These are phyloP conservation scores for Nomia melanderi DNA, from an alignment of 1,140 invertebrate genomes.

Conservation along the genomic window DNA sequence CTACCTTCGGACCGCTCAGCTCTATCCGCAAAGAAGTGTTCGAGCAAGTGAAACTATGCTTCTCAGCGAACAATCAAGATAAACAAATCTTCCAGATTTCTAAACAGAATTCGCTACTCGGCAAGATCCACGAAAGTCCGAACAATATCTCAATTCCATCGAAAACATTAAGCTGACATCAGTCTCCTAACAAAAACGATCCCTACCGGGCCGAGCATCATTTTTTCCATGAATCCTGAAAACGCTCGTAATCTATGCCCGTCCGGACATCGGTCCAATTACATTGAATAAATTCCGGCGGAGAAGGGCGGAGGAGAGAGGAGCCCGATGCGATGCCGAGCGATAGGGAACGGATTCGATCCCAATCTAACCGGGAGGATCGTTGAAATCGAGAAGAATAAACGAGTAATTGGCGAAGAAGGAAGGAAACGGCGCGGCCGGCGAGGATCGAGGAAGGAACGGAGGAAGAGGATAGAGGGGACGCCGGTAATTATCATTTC, in stretches of 20 bases:
- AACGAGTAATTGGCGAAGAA: constrained; percentile 31
- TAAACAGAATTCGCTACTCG: too few species aligned
- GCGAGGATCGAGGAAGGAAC: background rate
- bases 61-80: too few species aligned
- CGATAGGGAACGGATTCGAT: constrained; percentile 4
- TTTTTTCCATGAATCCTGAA: background rate
- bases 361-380: constrained; percentile 10
- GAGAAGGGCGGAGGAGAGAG: background rate
- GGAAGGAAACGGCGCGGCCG: constrained; percentile 19
- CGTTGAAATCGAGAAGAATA: constrained; percentile 10
- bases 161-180: too few species aligned
- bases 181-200: too few species aligned
- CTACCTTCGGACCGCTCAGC: too few species aligned
- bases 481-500: constrained; percentile 73
- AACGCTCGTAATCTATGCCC: background rate
- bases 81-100: too few species aligned
- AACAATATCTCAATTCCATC: too few species aligned
- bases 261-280: background rate
- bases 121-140: too few species aligned
- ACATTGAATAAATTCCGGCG: background rate
- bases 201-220: too few species aligned
- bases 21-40: too few species aligned
- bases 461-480: constrained; percentile 28
- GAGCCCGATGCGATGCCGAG: background rate
- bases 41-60: too few species aligned